Percentiles rank a stretch among this genome's conserved stretches.
These are phyloP conservation scores for Flexamia atlantica DNA, from an alignment of 2,888 invertebrate species.

Conservation along the genomic window DNA sequence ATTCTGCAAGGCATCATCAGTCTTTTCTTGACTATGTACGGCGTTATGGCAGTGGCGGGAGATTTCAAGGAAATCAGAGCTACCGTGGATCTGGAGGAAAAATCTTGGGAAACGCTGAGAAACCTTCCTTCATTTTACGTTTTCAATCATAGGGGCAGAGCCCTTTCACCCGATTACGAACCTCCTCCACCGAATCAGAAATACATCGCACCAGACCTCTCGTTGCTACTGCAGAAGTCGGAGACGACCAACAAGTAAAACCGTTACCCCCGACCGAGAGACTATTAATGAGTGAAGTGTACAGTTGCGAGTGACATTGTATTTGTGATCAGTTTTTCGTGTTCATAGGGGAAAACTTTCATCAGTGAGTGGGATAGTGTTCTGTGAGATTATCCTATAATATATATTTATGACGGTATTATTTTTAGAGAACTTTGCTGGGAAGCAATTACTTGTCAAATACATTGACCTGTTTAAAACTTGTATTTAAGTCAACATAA, in stretches of 20 bases:
- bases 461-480: no score
- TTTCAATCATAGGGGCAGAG: slow-evolving; percentile 92
- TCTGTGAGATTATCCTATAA: no score
- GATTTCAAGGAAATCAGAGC: slow-evolving; percentile 95
- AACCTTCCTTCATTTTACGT: slow-evolving; percentile 94
- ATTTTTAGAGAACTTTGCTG: no score
- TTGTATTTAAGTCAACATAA: no score
- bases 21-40: slow-evolving; percentile 91
- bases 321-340: not conserved
- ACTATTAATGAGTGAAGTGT: no score
- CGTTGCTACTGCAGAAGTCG: slow-evolving; percentile 7
- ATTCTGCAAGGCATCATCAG: slow-evolving; percentile 91
- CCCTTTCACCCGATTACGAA: slow-evolving; percentile 79
- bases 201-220: slow-evolving; percentile 32
- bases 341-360: no score
- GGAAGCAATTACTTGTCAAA: no score
- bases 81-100: slow-evolving; percentile 92
- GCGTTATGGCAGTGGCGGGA: slow-evolving; percentile 92
- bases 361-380: no score
- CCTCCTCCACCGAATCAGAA: slow-evolving; percentile 67
- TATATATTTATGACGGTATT: no score
- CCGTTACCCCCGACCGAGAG: no score
- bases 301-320: not conserved
- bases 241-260: slow-evolving; percentile 19
- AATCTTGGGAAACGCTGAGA: slow-evolving; percentile 92